Evolutionary conservation across 2,797 vertebrate genomes (phyloP).

Genomic region (Crenuchus spilurus): DNA sequence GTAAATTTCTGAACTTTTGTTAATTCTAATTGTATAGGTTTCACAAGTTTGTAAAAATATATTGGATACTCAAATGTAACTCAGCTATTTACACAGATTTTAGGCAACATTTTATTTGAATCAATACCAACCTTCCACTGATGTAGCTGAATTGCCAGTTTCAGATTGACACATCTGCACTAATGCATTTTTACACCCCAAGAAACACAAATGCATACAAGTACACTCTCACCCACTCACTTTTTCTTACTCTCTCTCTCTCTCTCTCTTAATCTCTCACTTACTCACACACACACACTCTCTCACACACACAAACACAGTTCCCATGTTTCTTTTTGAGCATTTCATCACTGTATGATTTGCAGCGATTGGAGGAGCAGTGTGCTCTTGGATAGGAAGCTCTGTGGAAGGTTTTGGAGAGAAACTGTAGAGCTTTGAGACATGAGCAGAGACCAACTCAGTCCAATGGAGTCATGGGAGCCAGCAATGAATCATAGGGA

Average conservation of each 20-base stretch:
- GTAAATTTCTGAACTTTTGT: too few species aligned
- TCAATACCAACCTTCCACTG: neutral
- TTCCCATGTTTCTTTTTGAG: constrained; percentile 51
- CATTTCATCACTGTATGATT: constrained; percentile 56
- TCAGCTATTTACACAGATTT: too few species aligned
- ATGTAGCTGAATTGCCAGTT: neutral
- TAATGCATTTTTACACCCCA: neutral
- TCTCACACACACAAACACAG: constrained; percentile 47
- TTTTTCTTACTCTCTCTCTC: constrained; percentile 3
- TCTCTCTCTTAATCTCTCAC: neutral
- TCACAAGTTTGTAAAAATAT: too few species aligned
- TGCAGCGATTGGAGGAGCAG: constrained; percentile 32
- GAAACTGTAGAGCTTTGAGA: constrained; percentile 50
- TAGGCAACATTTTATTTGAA: neutral
- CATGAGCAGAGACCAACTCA: constrained; percentile 42
- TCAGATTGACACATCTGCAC: neutral
- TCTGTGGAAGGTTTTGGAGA: constrained; percentile 16
- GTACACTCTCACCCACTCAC: constrained; percentile 10
- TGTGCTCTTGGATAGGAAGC: constrained; percentile 33
- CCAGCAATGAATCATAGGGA: constrained; percentile 27
- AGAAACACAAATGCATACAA: constrained; percentile 2
- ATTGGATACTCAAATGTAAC: too few species aligned
- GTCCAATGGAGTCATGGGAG: constrained; percentile 53
- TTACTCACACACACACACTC: constrained; percentile 33
- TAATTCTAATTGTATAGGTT: too few species aligned